phyloP scores from a whole-genome alignment of 2,888 invertebrate species.

The Xanthorhoe spadicearia region DNA sequence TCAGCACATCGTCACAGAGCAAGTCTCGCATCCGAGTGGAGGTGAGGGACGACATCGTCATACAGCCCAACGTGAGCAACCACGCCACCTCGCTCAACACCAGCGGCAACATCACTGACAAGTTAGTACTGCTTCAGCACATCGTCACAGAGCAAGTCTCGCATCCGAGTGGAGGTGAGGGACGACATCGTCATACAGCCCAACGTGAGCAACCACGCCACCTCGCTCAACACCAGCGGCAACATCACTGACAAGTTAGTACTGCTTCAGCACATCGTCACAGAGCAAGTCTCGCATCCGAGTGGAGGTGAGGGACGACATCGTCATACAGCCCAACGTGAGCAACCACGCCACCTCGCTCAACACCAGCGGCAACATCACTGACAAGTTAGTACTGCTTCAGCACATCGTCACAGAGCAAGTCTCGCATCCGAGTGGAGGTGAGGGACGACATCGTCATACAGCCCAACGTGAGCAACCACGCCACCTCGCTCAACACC shows the following conservation, averaged over 20 bases:
- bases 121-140: slow-evolving; percentile 87
- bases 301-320: too few species aligned
- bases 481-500: too few species aligned
- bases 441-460: too few species aligned
- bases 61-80: slow-evolving; percentile 84
- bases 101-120: slow-evolving; percentile 55
- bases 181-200: slow-evolving; percentile 87
- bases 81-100: slow-evolving; percentile 65
- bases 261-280: too few species aligned
- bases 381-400: neutral
- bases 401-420: too few species aligned
- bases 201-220: slow-evolving; percentile 81
- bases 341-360: too few species aligned
- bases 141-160: slow-evolving; percentile 91
- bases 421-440: too few species aligned
- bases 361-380: neutral
- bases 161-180: slow-evolving; percentile 91
- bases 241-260: slow-evolving; percentile 61
- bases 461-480: too few species aligned
- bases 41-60: slow-evolving; percentile 87
- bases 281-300: too few species aligned
- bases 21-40: slow-evolving; percentile 93
- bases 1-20: slow-evolving; percentile 90
- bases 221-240: slow-evolving; percentile 51
- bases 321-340: too few species aligned